A percentile compares a stretch with the other conserved stretches of the same genome.
These are phyloP conservation scores for Macroglossus sobrinus DNA, from an alignment of 2,113 vertebrate species.

Conservation along the genomic window DNA sequence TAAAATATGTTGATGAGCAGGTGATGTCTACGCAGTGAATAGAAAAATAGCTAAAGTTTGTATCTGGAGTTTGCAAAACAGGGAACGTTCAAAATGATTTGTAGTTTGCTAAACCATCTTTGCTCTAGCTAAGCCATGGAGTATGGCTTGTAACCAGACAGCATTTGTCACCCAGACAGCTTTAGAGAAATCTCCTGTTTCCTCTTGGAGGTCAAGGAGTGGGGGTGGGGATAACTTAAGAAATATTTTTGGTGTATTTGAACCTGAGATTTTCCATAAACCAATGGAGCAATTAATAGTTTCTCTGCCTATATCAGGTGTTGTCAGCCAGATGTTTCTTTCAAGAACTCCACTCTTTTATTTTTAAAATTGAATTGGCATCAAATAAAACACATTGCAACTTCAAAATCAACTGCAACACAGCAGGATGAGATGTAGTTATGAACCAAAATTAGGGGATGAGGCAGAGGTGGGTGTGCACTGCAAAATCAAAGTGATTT, in stretches of 20 bases:
- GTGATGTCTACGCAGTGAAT: slow-evolving; percentile 14
- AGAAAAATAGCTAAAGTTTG: background rate
- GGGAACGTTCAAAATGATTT: slow-evolving; percentile 40
- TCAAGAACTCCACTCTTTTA: background rate
- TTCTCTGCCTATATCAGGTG: background rate
- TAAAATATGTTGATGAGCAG: slow-evolving; percentile 28
- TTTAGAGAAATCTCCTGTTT: slow-evolving; percentile 32
- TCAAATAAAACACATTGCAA: background rate
- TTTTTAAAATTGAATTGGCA: slow-evolving; percentile 29
- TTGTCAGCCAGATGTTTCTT: slow-evolving; percentile 15
- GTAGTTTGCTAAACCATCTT: background rate
- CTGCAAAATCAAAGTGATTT: background rate
- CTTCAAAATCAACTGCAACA: background rate
- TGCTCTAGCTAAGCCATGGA: background rate
- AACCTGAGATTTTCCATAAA: slow-evolving; percentile 28
- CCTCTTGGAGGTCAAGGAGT: background rate
- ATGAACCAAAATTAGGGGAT: background rate
- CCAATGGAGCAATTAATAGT: slow-evolving; percentile 26
- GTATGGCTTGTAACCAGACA: background rate
- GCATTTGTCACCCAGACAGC: background rate
- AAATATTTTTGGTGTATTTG: background rate
- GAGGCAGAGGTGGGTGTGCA: background rate
- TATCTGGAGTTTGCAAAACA: background rate
- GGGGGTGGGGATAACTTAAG: background rate
- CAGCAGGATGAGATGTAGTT: background rate